Conservation (phyloP, 1,140 invertebrate genomes). For the Theocolax elegans region DNA sequence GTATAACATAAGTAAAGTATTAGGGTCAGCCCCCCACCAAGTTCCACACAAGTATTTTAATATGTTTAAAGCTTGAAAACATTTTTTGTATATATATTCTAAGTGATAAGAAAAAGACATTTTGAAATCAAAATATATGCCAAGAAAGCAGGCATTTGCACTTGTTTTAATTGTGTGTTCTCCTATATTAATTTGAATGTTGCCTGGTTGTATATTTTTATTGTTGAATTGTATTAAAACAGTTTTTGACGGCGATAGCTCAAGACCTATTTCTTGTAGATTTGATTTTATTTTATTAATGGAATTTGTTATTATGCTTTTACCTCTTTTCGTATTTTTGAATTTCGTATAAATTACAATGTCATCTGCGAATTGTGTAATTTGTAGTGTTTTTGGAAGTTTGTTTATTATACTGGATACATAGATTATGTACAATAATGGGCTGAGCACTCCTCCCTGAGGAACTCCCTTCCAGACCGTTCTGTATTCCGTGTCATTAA, state of each 20-base stretch:
- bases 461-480: background rate
- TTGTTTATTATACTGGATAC: background rate
- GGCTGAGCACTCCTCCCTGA: background rate
- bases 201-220: background rate
- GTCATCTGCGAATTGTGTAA: conserved; percentile 9
- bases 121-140: background rate
- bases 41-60: background rate
- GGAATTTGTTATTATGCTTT: background rate
- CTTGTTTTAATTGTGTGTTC: background rate
- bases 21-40: conserved; percentile 6
- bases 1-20: background rate
- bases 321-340: background rate
- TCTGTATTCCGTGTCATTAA: no score
- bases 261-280: background rate
- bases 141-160: background rate
- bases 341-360: background rate
- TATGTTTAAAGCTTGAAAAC: background rate
- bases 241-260: background rate
- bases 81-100: background rate
- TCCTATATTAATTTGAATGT: background rate
- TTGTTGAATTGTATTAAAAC: conserved; percentile 3
- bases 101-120: background rate
- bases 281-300: background rate
- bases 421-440: background rate
- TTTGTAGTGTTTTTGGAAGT: background rate